A percentile compares a stretch with the other conserved stretches of the same genome.
Conservation (phyloP, 92 coral and sea anemone genomes). For the Paramuricea clavata region DNA sequence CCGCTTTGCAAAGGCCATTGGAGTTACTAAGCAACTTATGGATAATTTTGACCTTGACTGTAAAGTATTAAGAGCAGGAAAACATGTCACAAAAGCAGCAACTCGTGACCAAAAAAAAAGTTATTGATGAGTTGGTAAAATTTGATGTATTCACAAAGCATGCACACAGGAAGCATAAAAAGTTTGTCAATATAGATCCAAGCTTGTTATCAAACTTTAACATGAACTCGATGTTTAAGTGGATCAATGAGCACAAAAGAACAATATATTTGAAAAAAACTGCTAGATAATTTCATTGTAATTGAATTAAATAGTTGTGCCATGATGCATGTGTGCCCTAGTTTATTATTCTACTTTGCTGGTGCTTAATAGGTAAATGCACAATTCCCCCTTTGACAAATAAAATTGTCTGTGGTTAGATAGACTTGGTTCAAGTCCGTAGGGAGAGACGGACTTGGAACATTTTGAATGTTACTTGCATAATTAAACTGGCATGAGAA, state of each 20-base stretch:
- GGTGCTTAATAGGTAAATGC: too few species aligned
- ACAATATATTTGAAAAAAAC: background rate
- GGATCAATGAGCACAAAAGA: slow-evolving; percentile 37
- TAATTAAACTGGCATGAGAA: too few species aligned
- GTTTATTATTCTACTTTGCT: too few species aligned
- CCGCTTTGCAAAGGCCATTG: slow-evolving; percentile 2
- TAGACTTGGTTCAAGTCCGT: too few species aligned
- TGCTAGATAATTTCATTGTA: slow-evolving; percentile 24
- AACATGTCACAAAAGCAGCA: slow-evolving; percentile 20
- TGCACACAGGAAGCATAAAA: background rate
- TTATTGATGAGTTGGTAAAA: background rate
- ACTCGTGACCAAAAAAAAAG: slow-evolving; percentile 1
- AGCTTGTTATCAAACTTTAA: slow-evolving; percentile 11
- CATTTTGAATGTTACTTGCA: too few species aligned
- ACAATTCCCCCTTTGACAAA: too few species aligned
- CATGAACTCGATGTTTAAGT: slow-evolving; percentile 18
- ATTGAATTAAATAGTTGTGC: too few species aligned
- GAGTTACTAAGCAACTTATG: background rate
- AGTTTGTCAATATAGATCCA: background rate
- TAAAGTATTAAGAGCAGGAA: slow-evolving; percentile 23
- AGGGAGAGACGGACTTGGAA: too few species aligned
- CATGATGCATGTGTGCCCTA: too few species aligned
- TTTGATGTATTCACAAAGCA: background rate
- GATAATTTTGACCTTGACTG: slow-evolving; percentile 36
- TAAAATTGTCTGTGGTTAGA: too few species aligned